Percentiles rank a stretch among this genome's conserved stretches.
These are phyloP conservation scores for Oreochromis niloticus DNA, from an alignment of 2,113 vertebrate genomes.

Conservation along the genomic window DNA sequence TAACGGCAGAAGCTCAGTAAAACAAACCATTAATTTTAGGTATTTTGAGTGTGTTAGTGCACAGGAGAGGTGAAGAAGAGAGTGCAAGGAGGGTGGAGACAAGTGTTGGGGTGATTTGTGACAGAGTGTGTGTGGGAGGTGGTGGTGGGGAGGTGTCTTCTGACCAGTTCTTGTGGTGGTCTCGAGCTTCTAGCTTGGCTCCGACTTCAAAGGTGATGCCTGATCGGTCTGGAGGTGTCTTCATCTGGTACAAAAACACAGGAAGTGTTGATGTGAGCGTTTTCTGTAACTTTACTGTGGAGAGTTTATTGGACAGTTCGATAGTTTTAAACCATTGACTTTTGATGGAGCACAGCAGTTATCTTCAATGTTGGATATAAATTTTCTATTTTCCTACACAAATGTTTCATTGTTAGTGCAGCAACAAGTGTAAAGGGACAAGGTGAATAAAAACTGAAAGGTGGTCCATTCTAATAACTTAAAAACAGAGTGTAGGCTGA, in stretches of 20 bases:
- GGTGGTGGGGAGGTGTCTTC: not conserved
- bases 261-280: not conserved
- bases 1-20: not conserved
- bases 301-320: not conserved
- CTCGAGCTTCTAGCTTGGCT: slow-evolving; percentile 93
- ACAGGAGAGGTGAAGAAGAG: not conserved
- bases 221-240: slow-evolving; percentile 91
- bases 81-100: not conserved
- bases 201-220: slow-evolving; percentile 96
- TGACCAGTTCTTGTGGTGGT: slow-evolving; percentile 95
- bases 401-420: not conserved
- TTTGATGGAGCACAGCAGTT: not conserved
- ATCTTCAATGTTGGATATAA: not conserved
- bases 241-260: slow-evolving; percentile 76
- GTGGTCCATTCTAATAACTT: not conserved
- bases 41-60: not conserved
- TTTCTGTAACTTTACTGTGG: not conserved
- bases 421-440: not conserved
- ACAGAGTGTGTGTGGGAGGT: not conserved
- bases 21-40: not conserved
- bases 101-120: not conserved
- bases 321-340: not conserved
- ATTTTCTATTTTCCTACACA: not conserved
- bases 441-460: not conserved
- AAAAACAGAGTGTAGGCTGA: not conserved